phyloP scores from a whole-genome alignment of 2,888 invertebrate genomes.

The Campoplex capitator region DNA sequence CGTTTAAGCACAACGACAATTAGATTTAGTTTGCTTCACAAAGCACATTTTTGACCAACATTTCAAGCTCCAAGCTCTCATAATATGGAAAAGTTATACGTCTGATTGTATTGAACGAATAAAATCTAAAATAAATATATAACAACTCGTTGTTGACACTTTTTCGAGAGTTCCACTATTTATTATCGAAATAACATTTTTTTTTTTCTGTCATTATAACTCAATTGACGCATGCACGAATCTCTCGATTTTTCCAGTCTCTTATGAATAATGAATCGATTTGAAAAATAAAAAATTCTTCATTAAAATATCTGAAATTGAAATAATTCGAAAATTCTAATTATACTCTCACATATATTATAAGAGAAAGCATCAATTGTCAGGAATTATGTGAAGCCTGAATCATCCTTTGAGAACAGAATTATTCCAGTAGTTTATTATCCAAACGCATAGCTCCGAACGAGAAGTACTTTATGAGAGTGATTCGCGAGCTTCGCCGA shows the following conservation, averaged over 20 bases:
- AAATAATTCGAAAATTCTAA: neutral
- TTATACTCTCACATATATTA: neutral
- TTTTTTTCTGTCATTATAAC: too few relatives aligned
- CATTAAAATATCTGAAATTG: neutral
- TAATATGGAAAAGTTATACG: neutral
- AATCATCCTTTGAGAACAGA: neutral
- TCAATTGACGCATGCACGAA: too few relatives aligned
- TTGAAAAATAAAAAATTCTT: neutral
- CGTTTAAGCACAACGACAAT: neutral
- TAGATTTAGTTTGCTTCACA: neutral
- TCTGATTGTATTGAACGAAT: neutral
- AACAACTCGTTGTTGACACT: too few relatives aligned
- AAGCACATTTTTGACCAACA: neutral
- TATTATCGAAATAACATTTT: too few relatives aligned
- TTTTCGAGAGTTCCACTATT: too few relatives aligned
- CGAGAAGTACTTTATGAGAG: neutral
- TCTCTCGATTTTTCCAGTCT: too few relatives aligned
- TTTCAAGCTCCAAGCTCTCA: neutral
- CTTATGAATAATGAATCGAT: neutral
- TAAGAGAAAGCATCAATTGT: neutral
- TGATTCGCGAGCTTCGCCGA: neutral
- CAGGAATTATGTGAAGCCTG: neutral
- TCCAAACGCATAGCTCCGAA: neutral
- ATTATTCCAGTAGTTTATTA: neutral
- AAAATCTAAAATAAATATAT: neutral